These are phyloP conservation scores for Microcebus tavaratra DNA, from an alignment of 2,113 vertebrate genomes.

Conservation along the genomic window DNA sequence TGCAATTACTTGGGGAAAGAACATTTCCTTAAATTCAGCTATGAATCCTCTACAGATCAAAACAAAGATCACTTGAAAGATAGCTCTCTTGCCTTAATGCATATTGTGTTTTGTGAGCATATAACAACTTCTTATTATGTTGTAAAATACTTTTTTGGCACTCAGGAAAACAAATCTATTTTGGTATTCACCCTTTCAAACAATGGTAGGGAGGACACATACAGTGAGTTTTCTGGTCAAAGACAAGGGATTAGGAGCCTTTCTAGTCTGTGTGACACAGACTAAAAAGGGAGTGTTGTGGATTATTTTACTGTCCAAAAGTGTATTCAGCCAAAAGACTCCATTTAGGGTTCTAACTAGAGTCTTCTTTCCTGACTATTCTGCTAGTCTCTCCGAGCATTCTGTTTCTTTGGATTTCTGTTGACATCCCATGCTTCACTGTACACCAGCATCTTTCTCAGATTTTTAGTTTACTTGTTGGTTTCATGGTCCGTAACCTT, in stretches of 20 bases:
- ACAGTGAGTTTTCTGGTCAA: neutral
- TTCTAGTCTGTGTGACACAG: neutral
- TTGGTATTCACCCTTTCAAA: neutral
- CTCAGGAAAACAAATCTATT: conserved; percentile 13
- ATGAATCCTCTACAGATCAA: conserved; percentile 25
- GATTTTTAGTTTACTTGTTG: neutral
- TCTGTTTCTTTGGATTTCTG: neutral
- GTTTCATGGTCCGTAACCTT: neutral
- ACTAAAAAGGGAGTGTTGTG: neutral
- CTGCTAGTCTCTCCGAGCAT: neutral
- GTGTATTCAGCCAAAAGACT: neutral
- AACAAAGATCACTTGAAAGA: neutral
- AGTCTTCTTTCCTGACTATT: neutral
- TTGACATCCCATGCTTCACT: neutral
- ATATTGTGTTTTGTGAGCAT: neutral
- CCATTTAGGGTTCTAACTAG: neutral
- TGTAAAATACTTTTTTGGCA: neutral
- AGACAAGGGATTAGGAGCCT: neutral
- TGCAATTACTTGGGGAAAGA: conserved; percentile 44
- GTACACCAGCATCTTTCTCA: neutral
- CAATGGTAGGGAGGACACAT: neutral
- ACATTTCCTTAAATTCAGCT: neutral
- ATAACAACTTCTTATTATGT: neutral
- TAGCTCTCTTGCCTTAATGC: neutral
- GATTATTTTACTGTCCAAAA: neutral